A percentile compares a stretch with the other conserved stretches of the same genome.
These are phyloP conservation scores for Darevskia mixta DNA, from an alignment of 2,797 vertebrate species.

Conservation along the genomic window DNA sequence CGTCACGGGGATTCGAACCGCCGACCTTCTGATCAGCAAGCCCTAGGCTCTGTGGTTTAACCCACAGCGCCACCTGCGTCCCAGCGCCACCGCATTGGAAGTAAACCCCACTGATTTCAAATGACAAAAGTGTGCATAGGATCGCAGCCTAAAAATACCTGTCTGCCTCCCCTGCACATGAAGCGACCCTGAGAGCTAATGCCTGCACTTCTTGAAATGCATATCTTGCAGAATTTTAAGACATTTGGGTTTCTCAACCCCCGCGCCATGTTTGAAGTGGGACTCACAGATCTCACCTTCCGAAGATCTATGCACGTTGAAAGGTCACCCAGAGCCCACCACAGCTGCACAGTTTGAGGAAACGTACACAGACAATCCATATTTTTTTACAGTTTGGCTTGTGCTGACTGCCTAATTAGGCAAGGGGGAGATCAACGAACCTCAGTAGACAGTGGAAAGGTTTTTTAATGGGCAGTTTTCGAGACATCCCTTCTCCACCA, in stretches of 20 bases:
- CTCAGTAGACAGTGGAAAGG: too few species aligned
- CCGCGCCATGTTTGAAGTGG: background rate
- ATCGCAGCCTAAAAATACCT: background rate
- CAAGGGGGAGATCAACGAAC: too few species aligned
- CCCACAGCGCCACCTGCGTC: too few species aligned
- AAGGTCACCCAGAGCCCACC: background rate
- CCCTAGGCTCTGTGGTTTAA: too few species aligned
- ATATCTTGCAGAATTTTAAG: background rate
- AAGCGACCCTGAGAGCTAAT: background rate
- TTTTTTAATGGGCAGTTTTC: background rate
- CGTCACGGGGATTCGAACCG: too few species aligned
- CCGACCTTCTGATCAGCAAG: too few species aligned
- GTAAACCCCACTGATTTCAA: background rate
- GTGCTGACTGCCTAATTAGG: background rate
- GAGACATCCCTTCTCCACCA: background rate
- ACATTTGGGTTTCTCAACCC: background rate
- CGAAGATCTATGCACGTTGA: background rate
- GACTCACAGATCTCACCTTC: background rate
- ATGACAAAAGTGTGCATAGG: background rate
- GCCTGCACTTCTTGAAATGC: background rate
- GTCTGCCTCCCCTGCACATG: background rate
- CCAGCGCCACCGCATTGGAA: background rate
- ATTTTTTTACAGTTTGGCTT: background rate
- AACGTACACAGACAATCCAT: background rate
- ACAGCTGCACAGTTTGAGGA: background rate